phyloP scores from a whole-genome alignment of 2,113 vertebrate species.

The Oreochromis spilurus region DNA sequence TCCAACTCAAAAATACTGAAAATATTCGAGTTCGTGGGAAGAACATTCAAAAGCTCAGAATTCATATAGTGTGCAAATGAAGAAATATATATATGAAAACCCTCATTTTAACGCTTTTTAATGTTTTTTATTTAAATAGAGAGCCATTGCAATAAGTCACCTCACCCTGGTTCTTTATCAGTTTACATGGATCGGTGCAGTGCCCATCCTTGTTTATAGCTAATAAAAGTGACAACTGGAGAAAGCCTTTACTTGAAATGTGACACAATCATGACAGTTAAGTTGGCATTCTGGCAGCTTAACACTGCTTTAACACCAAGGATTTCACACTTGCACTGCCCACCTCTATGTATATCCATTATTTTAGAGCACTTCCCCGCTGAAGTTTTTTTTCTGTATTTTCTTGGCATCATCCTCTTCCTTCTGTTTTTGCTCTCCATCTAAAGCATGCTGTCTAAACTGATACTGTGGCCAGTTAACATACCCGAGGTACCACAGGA shows the following conservation, averaged over 20 bases:
- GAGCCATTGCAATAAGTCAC: neutral
- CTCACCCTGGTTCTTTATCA: slow-evolving; percentile 17
- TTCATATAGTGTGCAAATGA: neutral
- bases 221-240: slow-evolving; percentile 38
- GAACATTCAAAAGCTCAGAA: neutral
- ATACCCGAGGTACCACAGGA: neutral
- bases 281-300: slow-evolving; percentile 51
- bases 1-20: neutral
- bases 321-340: slow-evolving; percentile 41
- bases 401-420: slow-evolving; percentile 22
- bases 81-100: neutral
- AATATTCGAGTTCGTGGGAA: neutral
- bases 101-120: neutral
- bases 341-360: slow-evolving; percentile 47
- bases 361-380: slow-evolving; percentile 37
- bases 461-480: neutral
- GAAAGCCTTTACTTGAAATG: slow-evolving; percentile 42
- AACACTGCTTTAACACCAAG: slow-evolving; percentile 39
- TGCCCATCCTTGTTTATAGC: neutral
- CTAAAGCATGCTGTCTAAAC: neutral
- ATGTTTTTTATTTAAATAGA: neutral
- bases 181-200: neutral
- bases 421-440: slow-evolving; percentile 12
- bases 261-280: slow-evolving; percentile 50
- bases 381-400: slow-evolving; percentile 16